Evolutionary conservation across 2,888 invertebrate species (phyloP).

Genomic region (Tryphoninae sp.): DNA sequence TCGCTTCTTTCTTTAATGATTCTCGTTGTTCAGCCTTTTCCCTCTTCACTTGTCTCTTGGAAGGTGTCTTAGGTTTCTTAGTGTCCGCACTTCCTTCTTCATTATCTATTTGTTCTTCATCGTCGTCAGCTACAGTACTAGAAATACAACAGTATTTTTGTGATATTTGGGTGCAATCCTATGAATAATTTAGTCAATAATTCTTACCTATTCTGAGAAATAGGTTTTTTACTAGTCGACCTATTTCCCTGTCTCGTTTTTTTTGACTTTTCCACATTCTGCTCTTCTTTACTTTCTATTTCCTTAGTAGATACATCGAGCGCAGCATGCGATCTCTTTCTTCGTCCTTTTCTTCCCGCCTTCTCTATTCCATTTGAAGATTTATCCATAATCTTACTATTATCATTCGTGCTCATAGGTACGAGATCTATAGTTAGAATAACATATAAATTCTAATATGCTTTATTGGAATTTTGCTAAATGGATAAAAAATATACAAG

Average conservation of each 20-base stretch:
- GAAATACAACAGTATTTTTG: conserved; percentile 16
- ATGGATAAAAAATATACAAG: neutral
- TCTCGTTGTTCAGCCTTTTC: conserved; percentile 84
- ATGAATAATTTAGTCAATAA: neutral
- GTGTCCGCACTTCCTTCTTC: conserved; percentile 65
- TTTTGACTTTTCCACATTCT: conserved; percentile 10
- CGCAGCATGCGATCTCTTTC: neutral
- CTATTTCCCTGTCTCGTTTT: conserved; percentile 49
- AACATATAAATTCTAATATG: neutral
- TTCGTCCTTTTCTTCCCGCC: conserved; percentile 20
- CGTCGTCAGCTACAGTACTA: conserved; percentile 63
- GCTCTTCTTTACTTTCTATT: conserved; percentile 11
- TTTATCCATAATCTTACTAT: conserved; percentile 3
- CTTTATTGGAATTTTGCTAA: neutral
- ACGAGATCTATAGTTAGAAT: conserved; percentile 4
- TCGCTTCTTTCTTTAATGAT: conserved; percentile 83
- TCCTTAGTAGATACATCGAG: neutral
- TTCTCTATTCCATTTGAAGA: conserved; percentile 34
- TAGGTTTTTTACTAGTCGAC: conserved; percentile 31
- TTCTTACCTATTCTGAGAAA: conserved; percentile 20
- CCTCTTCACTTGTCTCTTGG: conserved; percentile 86
- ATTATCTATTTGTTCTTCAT: conserved; percentile 69
- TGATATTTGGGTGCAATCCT: conserved; percentile 7
- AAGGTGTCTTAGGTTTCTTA: conserved; percentile 81
- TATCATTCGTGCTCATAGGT: neutral